Percentiles rank a stretch among this genome's conserved stretches.
phyloP scores from a whole-genome alignment of 2,888 invertebrate species.

The Nemurella pictetii region DNA sequence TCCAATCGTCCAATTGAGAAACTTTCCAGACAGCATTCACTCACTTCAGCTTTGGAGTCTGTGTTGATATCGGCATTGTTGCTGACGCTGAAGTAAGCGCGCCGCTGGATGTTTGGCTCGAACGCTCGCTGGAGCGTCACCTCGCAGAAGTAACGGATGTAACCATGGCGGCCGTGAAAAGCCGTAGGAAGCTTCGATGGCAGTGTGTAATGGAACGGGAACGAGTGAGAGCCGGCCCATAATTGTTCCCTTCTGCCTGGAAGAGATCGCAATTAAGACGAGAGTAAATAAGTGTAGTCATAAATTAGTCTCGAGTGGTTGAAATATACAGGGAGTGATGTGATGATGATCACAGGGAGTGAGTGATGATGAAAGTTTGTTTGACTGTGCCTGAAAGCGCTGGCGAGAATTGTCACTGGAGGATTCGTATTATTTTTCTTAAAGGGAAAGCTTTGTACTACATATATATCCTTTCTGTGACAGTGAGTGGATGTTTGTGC shows the following conservation, averaged over 20 bases:
- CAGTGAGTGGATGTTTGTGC: too few species aligned
- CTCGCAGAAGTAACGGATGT: slow-evolving; percentile 48
- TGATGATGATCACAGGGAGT: neutral
- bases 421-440: too few species aligned
- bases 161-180: slow-evolving; percentile 46
- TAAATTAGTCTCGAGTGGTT: neutral
- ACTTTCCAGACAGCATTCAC: too few species aligned
- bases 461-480: too few species aligned
- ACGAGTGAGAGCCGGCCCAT: slow-evolving; percentile 45
- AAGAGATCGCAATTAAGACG: neutral
- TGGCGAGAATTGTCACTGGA: too few species aligned
- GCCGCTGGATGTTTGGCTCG: slow-evolving; percentile 43
- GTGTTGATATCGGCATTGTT: slow-evolving; percentile 46
- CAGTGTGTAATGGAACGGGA: slow-evolving; percentile 46
- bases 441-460: too few species aligned
- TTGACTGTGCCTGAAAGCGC: too few species aligned
- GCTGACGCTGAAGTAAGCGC: slow-evolving; percentile 46
- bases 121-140: slow-evolving; percentile 46
- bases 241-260: slow-evolving; percentile 46
- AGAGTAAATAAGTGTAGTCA: neutral
- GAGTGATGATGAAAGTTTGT: neutral
- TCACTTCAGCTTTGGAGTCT: slow-evolving; percentile 47
- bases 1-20: too few species aligned
- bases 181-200: slow-evolving; percentile 46
- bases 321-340: neutral